Evolutionary conservation across 2,797 vertebrate species (phyloP).

Genomic region (Carapus acus): DNA sequence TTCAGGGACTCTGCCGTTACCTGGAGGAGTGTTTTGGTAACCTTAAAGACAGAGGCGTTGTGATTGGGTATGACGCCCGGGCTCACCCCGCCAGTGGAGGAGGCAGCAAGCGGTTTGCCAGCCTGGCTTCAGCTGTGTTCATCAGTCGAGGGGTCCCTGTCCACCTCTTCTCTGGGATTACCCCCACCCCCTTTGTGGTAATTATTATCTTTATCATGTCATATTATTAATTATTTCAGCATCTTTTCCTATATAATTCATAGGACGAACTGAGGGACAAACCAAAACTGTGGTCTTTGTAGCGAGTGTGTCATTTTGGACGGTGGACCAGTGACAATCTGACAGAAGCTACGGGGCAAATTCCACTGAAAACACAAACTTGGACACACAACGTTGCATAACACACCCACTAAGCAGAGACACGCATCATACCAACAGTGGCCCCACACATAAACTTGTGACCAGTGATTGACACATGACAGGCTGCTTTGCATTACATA

Average conservation of each 20-base stretch:
- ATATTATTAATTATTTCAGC: no score
- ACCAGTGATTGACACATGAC: no score
- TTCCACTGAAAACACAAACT: constrained; percentile 33
- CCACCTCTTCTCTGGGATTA: constrained; percentile 87
- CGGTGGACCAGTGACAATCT: neutral
- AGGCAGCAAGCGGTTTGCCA: constrained; percentile 86
- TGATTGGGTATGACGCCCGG: constrained; percentile 90
- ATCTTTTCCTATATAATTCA: no score
- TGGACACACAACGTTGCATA: constrained; percentile 34
- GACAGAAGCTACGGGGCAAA: constrained; percentile 37
- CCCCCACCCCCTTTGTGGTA: constrained; percentile 97
- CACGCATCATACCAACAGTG: neutral
- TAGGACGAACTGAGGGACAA: no score
- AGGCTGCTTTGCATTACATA: no score
- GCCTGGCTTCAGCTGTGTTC: constrained; percentile 83
- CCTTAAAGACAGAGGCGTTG: constrained; percentile 85
- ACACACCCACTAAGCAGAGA: constrained; percentile 20
- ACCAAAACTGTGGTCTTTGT: no score
- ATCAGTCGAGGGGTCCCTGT: constrained; percentile 85
- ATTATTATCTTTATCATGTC: constrained; percentile 6
- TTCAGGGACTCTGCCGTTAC: constrained; percentile 89
- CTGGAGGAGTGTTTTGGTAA: constrained; percentile 82
- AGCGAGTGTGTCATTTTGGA: neutral
- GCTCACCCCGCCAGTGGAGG: constrained; percentile 84
- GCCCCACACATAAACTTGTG: neutral